Evolutionary conservation across 2,797 vertebrate species (phyloP).

Genomic region (Dallia pectoralis): DNA sequence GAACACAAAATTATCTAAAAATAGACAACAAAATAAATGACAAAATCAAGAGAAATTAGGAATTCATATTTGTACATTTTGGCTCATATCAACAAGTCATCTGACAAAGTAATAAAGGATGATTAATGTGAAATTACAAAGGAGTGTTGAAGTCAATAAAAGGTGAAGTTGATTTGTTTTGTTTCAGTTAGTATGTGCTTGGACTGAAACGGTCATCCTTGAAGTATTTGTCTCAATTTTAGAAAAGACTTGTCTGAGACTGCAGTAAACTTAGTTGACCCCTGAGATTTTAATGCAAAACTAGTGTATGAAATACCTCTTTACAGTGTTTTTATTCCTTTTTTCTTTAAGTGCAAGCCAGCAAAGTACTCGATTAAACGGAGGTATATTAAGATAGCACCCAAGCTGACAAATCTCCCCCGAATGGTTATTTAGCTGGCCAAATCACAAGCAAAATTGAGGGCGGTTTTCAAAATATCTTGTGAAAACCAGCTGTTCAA

Average conservation of each 20-base stretch:
- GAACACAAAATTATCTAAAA: slow-evolving; percentile 56
- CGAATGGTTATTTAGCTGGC: slow-evolving; percentile 65
- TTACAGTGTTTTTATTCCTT: slow-evolving; percentile 79
- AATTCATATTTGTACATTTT: slow-evolving; percentile 65
- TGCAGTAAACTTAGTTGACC: slow-evolving; percentile 83
- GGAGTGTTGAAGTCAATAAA: slow-evolving; percentile 71
- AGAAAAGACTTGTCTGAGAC: slow-evolving; percentile 72
- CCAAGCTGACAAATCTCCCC: slow-evolving; percentile 73
- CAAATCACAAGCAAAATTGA: slow-evolving; percentile 68
- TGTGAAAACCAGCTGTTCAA: slow-evolving; percentile 82
- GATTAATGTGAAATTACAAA: slow-evolving; percentile 71
- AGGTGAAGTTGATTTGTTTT: slow-evolving; percentile 57
- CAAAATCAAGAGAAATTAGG: slow-evolving; percentile 22
- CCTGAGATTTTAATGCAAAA: slow-evolving; percentile 85
- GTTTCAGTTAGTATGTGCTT: slow-evolving; percentile 69
- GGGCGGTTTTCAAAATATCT: slow-evolving; percentile 62
- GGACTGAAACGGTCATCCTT: slow-evolving; percentile 57
- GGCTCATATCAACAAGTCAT: slow-evolving; percentile 70
- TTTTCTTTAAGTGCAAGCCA: slow-evolving; percentile 84
- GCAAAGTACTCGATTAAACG: slow-evolving; percentile 78
- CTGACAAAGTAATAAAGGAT: slow-evolving; percentile 67
- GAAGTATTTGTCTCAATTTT: slow-evolving; percentile 50
- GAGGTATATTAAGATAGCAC: slow-evolving; percentile 85
- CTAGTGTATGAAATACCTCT: slow-evolving; percentile 85
- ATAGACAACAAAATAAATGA: slow-evolving; percentile 34